Percentiles rank a stretch among this genome's conserved stretches.
phyloP scores from a whole-genome alignment of 1,140 invertebrate genomes.

The Neotoxoptera formosana region DNA sequence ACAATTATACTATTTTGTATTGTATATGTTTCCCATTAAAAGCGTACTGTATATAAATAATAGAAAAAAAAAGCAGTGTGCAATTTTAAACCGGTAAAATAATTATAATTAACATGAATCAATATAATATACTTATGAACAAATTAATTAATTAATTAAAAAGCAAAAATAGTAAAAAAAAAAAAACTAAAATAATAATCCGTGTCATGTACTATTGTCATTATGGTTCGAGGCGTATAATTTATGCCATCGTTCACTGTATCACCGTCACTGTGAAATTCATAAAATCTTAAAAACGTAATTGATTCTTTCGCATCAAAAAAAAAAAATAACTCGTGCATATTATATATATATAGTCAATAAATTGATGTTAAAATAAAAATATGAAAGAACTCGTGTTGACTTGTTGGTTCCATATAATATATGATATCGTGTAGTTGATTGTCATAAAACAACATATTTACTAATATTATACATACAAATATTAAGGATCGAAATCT shows the following conservation, averaged over 20 bases:
- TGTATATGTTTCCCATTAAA: background rate
- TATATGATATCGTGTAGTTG: background rate
- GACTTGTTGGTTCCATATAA: no score
- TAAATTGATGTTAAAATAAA: no score
- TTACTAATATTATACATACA: background rate
- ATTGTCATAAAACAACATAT: background rate
- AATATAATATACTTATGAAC: background rate
- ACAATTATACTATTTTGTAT: background rate
- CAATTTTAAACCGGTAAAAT: no score
- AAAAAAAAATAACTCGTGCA: no score
- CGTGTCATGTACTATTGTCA: no score
- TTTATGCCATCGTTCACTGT: no score
- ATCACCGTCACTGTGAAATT: background rate
- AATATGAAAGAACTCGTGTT: no score
- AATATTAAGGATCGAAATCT: background rate
- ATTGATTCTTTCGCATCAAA: background rate
- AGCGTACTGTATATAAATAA: background rate
- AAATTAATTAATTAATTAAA: background rate
- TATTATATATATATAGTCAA: no score
- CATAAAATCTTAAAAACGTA: background rate
- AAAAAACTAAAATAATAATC: background rate
- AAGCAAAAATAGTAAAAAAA: background rate
- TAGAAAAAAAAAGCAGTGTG: background rate
- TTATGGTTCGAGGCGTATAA: no score
- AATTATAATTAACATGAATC: background rate